Percentiles rank a stretch among this genome's conserved stretches.
Evolutionary conservation across 1,140 invertebrate species (phyloP).

Genomic region (Mizuhopecten yessoensis): DNA sequence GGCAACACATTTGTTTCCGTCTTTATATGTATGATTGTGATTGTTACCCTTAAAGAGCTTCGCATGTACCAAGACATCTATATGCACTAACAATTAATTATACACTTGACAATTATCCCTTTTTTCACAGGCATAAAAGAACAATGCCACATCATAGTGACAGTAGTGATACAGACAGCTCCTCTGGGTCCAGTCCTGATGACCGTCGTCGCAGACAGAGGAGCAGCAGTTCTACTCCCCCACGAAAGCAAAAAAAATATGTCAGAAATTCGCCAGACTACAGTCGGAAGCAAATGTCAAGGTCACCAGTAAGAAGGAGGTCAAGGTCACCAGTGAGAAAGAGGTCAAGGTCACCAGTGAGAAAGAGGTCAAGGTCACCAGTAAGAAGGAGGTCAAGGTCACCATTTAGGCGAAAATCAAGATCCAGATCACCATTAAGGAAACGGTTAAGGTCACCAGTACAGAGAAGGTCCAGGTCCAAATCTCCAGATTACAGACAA

Average conservation of each 20-base stretch:
- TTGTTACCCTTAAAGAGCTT: too few relatives aligned
- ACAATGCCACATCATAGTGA: background rate
- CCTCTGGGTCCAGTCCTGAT: background rate
- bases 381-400: slow-evolving; percentile 45
- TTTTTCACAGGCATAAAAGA: background rate
- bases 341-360: slow-evolving; percentile 41
- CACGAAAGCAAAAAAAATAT: background rate
- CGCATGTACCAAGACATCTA: too few relatives aligned
- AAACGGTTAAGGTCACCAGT: background rate
- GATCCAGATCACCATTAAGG: slow-evolving; percentile 53
- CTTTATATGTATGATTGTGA: too few relatives aligned
- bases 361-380: slow-evolving; percentile 45
- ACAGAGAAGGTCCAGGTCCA: slow-evolving; percentile 31
- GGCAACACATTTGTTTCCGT: too few relatives aligned
- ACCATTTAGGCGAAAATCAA: slow-evolving; percentile 5
- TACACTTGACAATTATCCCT: background rate
- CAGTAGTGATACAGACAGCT: background rate
- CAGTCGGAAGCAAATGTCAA: background rate
- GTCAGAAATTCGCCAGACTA: background rate
- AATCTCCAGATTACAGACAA: slow-evolving; percentile 38
- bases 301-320: background rate
- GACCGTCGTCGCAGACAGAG: slow-evolving; percentile 18
- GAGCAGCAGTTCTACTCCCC: slow-evolving; percentile 11
- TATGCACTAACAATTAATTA: too few relatives aligned
- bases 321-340: slow-evolving; percentile 50